Base-by-base conservation (phyloP, 2,888 invertebrate species). In the Bruchidius siliquastri region DNA sequence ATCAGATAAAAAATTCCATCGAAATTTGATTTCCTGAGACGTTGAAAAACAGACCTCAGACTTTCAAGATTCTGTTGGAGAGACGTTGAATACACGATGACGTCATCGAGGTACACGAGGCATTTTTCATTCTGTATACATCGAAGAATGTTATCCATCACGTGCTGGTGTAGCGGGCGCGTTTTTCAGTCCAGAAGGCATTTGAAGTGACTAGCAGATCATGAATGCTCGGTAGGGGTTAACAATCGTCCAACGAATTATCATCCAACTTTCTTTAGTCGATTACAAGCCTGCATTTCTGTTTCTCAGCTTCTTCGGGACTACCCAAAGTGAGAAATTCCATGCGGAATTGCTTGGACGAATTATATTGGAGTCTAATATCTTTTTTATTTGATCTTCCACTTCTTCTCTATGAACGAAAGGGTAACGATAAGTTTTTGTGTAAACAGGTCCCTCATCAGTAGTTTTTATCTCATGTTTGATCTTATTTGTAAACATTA, bases 121-220 rank as follows among this genome's bases (percentile, higher is more conserved):
- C 79, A 78, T 22, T 74, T 76, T 70, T 78, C 74, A 20, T 75
- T 75, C 32, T 77, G 77, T 10, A 81, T 68, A 0, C 75, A 79
- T 21, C 74, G 20, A 6, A 82, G 72, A 8, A 81, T 75, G 70
- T 72, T 68, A 67, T 80, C 77, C 80, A 80, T 82, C 0, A 79
- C 66, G 8, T 78, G 22, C 73, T 80, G 80, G 73, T 82, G 79
- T 82, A 6, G 75, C 72, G 0, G 80, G 80, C 2, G 81, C 78
- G 69, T 79, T 80, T 76, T 80, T 80, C 67, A 79, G 71, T 72
- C 80, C 81, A 69, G 81, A 81, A 0, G 79, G 79, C 81, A 82
- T 81, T 21, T 80, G 67, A 8, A 74, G 18, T n/a, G 69, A 78
- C 79, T 13, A 77, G 69, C 13, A 76, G 71, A 21, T 79, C 79